A percentile compares a stretch with the other conserved stretches of the same genome.
Conservation (phyloP, 2,113 vertebrate species). For the Phoxinus phoxinus region DNA sequence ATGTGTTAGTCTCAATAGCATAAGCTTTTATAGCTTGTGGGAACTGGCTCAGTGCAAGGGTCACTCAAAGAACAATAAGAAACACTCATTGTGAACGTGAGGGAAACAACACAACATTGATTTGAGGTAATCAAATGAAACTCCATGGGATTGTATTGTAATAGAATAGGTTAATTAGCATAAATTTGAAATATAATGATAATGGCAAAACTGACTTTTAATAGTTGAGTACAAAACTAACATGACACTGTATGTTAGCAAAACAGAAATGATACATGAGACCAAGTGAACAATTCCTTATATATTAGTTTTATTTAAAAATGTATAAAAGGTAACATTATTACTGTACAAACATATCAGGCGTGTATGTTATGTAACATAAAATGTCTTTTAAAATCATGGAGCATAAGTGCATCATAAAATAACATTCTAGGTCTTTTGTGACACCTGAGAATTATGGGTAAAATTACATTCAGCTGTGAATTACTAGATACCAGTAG, state of each 20-base stretch:
- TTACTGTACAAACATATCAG: background rate
- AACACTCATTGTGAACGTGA: slow-evolving; percentile 58
- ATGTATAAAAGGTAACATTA: slow-evolving; percentile 6
- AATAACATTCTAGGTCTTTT: slow-evolving; percentile 21
- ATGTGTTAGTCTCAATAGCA: slow-evolving; percentile 52
- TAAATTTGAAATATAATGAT: background rate
- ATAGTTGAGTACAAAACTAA: background rate
- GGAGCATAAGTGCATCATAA: slow-evolving; percentile 33
- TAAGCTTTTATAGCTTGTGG: slow-evolving; percentile 63
- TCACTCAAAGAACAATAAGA: slow-evolving; percentile 70
- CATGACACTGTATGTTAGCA: background rate
- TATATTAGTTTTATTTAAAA: slow-evolving; percentile 23
- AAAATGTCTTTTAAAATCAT: background rate
- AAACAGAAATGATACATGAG: background rate
- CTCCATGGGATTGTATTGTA: background rate
- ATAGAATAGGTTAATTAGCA: background rate
- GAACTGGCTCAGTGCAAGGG: slow-evolving; percentile 65
- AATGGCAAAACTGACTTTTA: background rate
- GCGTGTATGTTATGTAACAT: background rate
- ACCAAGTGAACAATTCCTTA: background rate
- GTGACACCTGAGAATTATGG: slow-evolving; percentile 38
- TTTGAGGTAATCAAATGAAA: slow-evolving; percentile 28
- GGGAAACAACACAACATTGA: slow-evolving; percentile 68
- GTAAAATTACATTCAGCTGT: background rate
- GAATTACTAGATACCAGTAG: background rate